These are phyloP conservation scores for Archips crataeganus DNA, from an alignment of 2,888 invertebrate genomes.

Conservation along the genomic window DNA sequence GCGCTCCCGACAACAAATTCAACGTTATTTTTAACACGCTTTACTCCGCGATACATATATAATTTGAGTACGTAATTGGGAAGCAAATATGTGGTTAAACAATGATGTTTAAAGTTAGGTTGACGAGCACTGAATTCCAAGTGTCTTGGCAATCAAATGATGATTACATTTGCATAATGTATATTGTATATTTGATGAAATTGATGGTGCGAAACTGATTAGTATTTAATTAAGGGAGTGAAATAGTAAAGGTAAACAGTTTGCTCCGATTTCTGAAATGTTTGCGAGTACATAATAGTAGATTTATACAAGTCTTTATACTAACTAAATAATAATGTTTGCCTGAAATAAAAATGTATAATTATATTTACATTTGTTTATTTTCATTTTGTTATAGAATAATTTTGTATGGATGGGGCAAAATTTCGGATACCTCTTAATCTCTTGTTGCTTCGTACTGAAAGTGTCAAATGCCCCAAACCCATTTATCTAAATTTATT, in stretches of 20 bases:
- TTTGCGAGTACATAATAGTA: too few species aligned
- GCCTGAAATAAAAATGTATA: too few species aligned
- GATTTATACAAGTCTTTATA: too few species aligned
- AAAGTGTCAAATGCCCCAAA: too few species aligned
- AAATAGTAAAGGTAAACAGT: too few species aligned
- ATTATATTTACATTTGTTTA: too few species aligned
- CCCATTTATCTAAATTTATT: too few species aligned
- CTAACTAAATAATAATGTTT: too few species aligned
- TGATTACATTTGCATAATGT: not conserved
- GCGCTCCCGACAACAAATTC: slow-evolving; percentile 35
- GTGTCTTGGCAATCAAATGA: not conserved
- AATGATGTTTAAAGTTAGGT: slow-evolving; percentile 6
- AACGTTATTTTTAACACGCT: slow-evolving; percentile 32
- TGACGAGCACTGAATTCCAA: not conserved
- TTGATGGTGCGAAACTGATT: not conserved
- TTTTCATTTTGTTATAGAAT: not conserved
- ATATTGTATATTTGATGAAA: not conserved
- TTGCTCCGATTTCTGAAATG: too few species aligned
- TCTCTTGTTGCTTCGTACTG: too few species aligned
- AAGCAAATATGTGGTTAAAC: slow-evolving; percentile 25
- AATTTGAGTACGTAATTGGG: slow-evolving; percentile 25
- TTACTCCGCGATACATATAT: slow-evolving; percentile 17
- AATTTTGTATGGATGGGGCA: too few species aligned
- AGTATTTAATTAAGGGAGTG: not conserved
- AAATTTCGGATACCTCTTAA: too few species aligned